phyloP scores from a whole-genome alignment of 1,140 invertebrate genomes.

The Trachymyrmex septentrionalis region DNA sequence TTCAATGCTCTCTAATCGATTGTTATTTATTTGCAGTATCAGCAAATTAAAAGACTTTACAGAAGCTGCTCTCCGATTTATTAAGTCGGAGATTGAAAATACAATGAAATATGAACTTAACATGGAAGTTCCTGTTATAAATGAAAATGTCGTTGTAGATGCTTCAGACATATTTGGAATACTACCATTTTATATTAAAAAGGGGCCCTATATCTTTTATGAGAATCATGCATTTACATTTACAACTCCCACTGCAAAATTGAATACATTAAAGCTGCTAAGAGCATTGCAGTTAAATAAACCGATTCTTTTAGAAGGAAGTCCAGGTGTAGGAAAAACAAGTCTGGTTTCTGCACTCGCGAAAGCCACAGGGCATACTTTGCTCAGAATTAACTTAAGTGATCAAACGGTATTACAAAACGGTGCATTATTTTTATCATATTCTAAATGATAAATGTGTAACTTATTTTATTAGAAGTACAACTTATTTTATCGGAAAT shows the following conservation, averaged over 20 bases:
- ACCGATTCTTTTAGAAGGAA: slow-evolving; percentile 98
- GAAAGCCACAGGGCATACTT: slow-evolving; percentile 92
- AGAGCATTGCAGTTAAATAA: slow-evolving; percentile 96
- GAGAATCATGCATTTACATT: slow-evolving; percentile 88
- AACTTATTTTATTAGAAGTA: neutral
- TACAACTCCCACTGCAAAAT: slow-evolving; percentile 93
- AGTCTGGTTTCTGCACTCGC: slow-evolving; percentile 97
- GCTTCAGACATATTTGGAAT: slow-evolving; percentile 88
- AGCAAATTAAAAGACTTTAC: slow-evolving; percentile 86
- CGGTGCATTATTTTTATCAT: neutral
- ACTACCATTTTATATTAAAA: slow-evolving; percentile 90
- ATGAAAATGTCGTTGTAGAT: slow-evolving; percentile 35
- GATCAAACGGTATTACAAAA: slow-evolving; percentile 95
- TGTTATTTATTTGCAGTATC: slow-evolving; percentile 73
- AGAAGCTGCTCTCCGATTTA: slow-evolving; percentile 85
- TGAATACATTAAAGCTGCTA: slow-evolving; percentile 94
- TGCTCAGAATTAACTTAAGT: slow-evolving; percentile 98
- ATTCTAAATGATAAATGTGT: neutral
- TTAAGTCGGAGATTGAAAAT: slow-evolving; percentile 86
- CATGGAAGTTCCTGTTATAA: slow-evolving; percentile 49
- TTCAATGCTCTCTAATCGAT: neutral
- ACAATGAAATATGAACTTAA: slow-evolving; percentile 63
- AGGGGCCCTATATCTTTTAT: slow-evolving; percentile 79
- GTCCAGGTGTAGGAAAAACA: slow-evolving; percentile 99
- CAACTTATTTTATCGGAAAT: neutral